These are phyloP conservation scores for Labeo catla DNA, from an alignment of 2,113 vertebrate species.

Conservation along the genomic window DNA sequence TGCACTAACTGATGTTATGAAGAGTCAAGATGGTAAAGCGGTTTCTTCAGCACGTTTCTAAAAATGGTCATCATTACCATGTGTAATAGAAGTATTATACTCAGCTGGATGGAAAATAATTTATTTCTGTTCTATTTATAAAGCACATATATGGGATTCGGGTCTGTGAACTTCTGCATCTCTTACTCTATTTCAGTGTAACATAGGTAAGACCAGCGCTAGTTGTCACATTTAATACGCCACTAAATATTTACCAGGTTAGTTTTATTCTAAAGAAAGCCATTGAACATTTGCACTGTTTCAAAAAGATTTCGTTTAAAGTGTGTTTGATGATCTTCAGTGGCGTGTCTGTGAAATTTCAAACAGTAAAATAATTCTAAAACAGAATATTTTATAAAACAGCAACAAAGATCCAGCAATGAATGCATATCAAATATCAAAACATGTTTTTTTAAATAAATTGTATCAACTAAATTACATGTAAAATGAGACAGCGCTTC, in stretches of 20 bases:
- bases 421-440: background rate
- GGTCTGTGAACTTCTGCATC: background rate
- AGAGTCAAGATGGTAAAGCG: background rate
- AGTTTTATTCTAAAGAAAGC: background rate
- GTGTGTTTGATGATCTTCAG: background rate
- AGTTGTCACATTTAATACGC: background rate
- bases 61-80: slow-evolving; percentile 28
- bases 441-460: background rate
- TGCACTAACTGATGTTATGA: background rate
- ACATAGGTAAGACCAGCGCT: background rate
- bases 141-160: background rate
- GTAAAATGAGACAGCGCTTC: background rate
- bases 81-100: slow-evolving; percentile 26
- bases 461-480: background rate
- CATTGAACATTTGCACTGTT: background rate
- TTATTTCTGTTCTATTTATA: slow-evolving; percentile 27
- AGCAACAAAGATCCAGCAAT: background rate
- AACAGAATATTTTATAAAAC: background rate
- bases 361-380: background rate
- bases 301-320: background rate
- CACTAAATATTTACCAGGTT: background rate
- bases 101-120: background rate
- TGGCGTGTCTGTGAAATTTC: background rate
- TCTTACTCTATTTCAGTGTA: background rate
- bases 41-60: background rate